Evolutionary conservation across 2,797 vertebrate species (phyloP), one percentile per base, ranked within the genome.

Genomic region (Macropus fuliginosus): DNA sequence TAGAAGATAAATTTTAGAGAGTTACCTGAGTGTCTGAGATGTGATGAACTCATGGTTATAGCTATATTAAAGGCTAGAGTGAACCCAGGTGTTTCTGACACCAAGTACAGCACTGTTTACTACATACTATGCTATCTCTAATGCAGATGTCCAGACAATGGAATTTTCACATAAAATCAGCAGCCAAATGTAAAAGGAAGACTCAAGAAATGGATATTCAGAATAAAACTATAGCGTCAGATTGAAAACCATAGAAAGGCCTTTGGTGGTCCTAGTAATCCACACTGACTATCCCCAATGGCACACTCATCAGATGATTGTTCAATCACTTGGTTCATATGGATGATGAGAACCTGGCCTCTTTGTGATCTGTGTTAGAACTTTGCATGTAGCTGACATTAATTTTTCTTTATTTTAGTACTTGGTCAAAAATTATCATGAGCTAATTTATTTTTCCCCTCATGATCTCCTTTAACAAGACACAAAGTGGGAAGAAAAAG

Each of bases 131-230:
- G 14, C 4, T 66, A n/a, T n/a, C 34, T 66, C 62, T n/a, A 66
- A n/a, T n/a, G 13, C 18, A n/a, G 34, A 66, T 66, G 34, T n/a
- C 18, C 5, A n/a, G 14, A 34, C 4, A n/a, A 56, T 66, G 59
- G 1, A 66, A n/a, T 66, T 34, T 66, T 5, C 62, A 66, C 34
- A 66, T n/a, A 18, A 66, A 66, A n/a, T 16, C 14, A n/a, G 34
- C 92, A 96, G 21, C 57, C 90, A 93, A 93, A 96, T 92, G 52
- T 55, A 92, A 92, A 81, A 46, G 52, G 93, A 94, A 87, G 16
- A 9, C 9, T 93, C 50, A 5, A 94, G 56, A 93, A 56, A 94
- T 89, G 40, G 56, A 11, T 59, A 95, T 94, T 96, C n/a, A 91
- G 29, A 95, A 92, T 59, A 96, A 93, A 81, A 52, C 4, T 54